Base-by-base conservation (phyloP, 1,140 invertebrate species). In the Physella acuta region DNA sequence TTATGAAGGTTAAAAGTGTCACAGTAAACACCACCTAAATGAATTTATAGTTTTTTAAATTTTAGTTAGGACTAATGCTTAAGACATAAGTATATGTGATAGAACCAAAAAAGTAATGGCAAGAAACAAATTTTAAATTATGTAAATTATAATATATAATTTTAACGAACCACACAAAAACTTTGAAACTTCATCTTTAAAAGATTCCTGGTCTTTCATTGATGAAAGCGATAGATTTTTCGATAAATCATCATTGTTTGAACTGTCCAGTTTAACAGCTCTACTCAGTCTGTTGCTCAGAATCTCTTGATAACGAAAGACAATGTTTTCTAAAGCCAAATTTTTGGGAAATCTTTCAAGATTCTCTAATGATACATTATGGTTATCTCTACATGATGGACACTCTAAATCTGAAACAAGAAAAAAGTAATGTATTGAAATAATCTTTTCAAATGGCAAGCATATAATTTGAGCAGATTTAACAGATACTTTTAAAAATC, bases 251-350 rank as follows among this genome's bases (percentile, higher is more conserved):
- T 11, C 3, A 5, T 11, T 34, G 3, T n/a, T 2, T 36, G 58
- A 60, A 33, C 20, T 1, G 5, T 34, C 31, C 30, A 30, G 26
- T 34, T 55, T 20, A 39, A 24, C 49, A 33, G 31, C 28, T 36
- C n/a, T 34, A 24, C 49, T 74, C 30, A 82, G 60, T 49, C 61
- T 81, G 14, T 72, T 70, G 65, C 78, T 79, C 59, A 76, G 76
- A n/a, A 80, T 76, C 71, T 81, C 79, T 64, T 79, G 80, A 80
- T 92, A 97, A 55, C 92, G 91, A 78, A 95, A 93, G n/a, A 97
- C 92, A 75, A 98, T 95, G 76, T 92, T 92, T 82, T 94, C 92
- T 91, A 98, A 93, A 26, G 94, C 91, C 44, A 93, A 87, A 84
- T 95, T 97, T 72, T 92, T 92, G 34, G 94, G 93, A 65, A 97